phyloP scores from a whole-genome alignment of 2,113 vertebrate species.

The Struthidea cinerea region DNA sequence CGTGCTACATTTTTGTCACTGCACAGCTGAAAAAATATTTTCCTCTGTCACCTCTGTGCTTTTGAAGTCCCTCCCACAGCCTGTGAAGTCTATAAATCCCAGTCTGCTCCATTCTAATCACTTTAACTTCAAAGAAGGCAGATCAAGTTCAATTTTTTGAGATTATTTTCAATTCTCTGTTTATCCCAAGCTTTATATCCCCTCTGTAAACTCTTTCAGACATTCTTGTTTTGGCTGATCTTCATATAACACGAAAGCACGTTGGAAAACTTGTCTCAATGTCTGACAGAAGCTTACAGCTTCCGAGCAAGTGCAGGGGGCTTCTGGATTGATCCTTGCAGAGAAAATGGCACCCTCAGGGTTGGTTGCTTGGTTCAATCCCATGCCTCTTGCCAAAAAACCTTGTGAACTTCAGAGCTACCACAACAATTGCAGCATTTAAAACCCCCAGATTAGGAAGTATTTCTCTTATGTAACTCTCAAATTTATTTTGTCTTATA shows the following conservation, averaged over 20 bases:
- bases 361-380: neutral
- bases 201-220: neutral
- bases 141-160: neutral
- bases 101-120: constrained; percentile 2
- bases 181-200: neutral
- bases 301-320: neutral
- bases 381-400: rapidly evolving
- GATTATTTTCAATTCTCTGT: neutral
- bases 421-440: neutral
- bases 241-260: neutral
- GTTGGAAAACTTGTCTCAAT: neutral
- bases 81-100: neutral
- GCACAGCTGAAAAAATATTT: neutral
- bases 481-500: neutral
- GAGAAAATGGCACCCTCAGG: neutral
- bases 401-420: neutral
- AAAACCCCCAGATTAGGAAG: neutral
- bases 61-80: constrained; percentile 23
- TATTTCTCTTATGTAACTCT: neutral
- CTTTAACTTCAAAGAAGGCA: constrained; percentile 26
- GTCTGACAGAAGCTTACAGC: neutral
- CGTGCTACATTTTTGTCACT: neutral
- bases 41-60: neutral
- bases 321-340: rapidly evolving
- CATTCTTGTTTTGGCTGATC: neutral